Base-by-base conservation (phyloP, 2,113 vertebrate species). In the Chinchilla lanigera region DNA sequence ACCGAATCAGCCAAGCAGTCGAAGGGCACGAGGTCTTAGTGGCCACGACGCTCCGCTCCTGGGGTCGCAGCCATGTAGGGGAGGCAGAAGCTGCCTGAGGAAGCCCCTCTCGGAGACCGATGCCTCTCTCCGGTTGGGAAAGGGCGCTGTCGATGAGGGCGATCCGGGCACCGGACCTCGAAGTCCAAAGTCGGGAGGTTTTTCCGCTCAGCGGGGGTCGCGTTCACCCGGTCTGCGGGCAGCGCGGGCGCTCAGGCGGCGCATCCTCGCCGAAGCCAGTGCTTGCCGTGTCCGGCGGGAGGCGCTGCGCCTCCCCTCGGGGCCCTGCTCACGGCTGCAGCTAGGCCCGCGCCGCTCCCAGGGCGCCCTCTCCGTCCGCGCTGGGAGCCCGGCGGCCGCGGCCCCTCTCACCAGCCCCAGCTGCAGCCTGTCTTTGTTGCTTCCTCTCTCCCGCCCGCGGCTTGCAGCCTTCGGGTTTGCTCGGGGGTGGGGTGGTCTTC, bases 341-440 rank as follows among this genome's bases (percentile, higher is more conserved):
- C 86, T 93, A 77, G 9, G 96, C 88, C 83, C 47, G 86, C 94
- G 95, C 97, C 71, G 93, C 96, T 97, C 96, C 95, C 97, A 56
- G 96, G 93, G 92, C 96, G 93, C 94, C 93, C 94, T 95, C 95
- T 96, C 61, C 69, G 85, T 94, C 65, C 54, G 96, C 82, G 71
- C 90, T 54, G 20, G 96, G 91, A 95, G 95, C 90, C 94, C n/a
- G 19, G 90, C 41, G 80, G 86, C 94, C 78, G 54, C 97, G 77
- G 97, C 98, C 88, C 94, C 96, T 96, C 94, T 97, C 90, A 88
- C 96, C 82, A 95, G 94, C 90, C 91, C 82, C 97, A 90, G 96
- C 89, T 77, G 97, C 94, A 90, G 97, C 89, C 58, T 44, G 97
- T 97, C 98, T 98, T 98, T 98, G 98, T 98, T 98, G 98, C 98